phyloP scores from a whole-genome alignment of 1,140 invertebrate genomes.

The Zeugodacus cucurbitae region DNA sequence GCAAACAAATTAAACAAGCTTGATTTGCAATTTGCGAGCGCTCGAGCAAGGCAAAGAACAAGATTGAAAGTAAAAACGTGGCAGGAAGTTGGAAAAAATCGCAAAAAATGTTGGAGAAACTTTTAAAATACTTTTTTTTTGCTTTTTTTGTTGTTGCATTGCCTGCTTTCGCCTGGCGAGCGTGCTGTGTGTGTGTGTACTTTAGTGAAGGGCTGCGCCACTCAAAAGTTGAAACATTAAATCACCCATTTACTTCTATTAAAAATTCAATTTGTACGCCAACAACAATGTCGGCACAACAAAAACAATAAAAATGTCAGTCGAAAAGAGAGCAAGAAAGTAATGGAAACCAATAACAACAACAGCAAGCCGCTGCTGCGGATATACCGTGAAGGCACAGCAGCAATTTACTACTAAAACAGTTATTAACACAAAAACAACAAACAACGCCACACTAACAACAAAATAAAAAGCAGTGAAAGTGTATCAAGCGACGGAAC shows the following conservation, averaged over 20 bases:
- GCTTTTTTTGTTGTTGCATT: not conserved
- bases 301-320: not conserved
- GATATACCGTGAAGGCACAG: not conserved
- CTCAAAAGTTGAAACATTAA: slow-evolving; percentile 32
- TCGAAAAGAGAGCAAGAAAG: not conserved
- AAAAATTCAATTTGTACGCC: slow-evolving; percentile 34
- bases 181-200: not conserved
- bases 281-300: not conserved
- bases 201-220: not conserved
- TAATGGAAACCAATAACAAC: not conserved
- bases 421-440: not conserved
- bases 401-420: not conserved
- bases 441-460: not conserved
- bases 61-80: not conserved
- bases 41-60: not conserved
- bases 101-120: not conserved
- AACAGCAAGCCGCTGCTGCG: not conserved
- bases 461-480: not conserved
- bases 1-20: not conserved
- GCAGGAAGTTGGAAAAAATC: not conserved
- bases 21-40: not conserved
- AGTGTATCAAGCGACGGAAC: not conserved
- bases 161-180: no score
- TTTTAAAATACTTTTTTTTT: not conserved
- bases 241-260: slow-evolving; percentile 27